Base-by-base conservation (phyloP, 2,797 vertebrate genomes). In the Lerista edwardsae region DNA sequence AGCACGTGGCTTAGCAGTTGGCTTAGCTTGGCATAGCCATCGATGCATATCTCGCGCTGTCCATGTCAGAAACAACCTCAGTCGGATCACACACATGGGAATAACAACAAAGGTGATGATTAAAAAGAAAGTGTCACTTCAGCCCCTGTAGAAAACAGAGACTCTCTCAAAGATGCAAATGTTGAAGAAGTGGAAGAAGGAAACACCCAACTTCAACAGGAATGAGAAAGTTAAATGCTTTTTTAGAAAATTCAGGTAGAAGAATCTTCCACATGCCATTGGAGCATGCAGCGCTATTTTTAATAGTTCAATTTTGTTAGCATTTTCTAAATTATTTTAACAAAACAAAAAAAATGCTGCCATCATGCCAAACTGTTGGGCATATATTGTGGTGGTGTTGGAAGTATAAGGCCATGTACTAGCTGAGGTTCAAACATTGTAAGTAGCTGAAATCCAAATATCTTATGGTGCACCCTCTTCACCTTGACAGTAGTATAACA, bases 401-500 rank as follows among this genome's bases (percentile, higher is more conserved):
- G 93, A 92, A 93, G 93, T 94, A 93, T 94, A 95, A 95, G 95
- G 95, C 96, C 95, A 95, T 95, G 95, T 91, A 86, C 73, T 92
- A 92, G 79, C 86, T 86, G 68, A 91, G 86, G 92, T 92, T 95
- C 95, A 93, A 91, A 91, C 88, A 90, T 89, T 83, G 84, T 90
- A 94, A 94, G 95, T 95, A 95, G 96, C 96, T 96, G 87, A 96
- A 95, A 95, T 95, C 95, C 95, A 93, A 94, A 95, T 95, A 92
- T 93, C 81, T 91, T 94, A 88, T 85, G 95, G 95, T 96, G 94
- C 94, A 94, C 95, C 94, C 94, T 93, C 84, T 95, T 96, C 95
- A 94, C 93, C 93, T 96, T 96, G 94, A 95, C 95, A 96, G 94
- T 96, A 96, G 95, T 96, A 96, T 95, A 94, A 95, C 94, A 95